Percentiles rank a stretch among this genome's conserved stretches.
Evolutionary conservation across 2,888 invertebrate species (phyloP).

Genomic region (Spodoptera exigua): DNA sequence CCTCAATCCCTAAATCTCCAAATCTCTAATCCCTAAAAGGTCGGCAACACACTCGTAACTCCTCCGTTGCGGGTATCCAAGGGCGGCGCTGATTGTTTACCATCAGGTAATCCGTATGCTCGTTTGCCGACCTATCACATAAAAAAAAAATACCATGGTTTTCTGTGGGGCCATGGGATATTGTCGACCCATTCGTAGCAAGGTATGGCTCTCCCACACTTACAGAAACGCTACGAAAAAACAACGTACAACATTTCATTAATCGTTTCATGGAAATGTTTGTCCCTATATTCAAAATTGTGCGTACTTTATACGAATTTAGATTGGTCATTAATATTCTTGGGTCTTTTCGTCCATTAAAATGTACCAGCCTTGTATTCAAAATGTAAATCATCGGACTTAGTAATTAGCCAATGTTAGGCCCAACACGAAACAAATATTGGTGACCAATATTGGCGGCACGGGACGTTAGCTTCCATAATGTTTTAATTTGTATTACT

Average conservation of each 20-base stretch:
- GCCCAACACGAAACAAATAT: not conserved
- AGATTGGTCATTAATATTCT: constrained; percentile 5
- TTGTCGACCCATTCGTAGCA: no score
- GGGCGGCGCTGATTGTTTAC: no score
- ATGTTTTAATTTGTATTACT: constrained; percentile 44
- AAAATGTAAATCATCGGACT: constrained; percentile 3
- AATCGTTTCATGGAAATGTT: not conserved
- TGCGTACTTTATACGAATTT: not conserved
- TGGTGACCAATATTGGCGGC: constrained; percentile 1
- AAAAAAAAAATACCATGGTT: no score
- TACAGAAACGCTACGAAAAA: no score
- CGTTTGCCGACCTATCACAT: no score
- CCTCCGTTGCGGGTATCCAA: no score
- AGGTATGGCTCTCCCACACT: no score
- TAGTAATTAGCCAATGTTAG: not conserved
- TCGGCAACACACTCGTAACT: no score
- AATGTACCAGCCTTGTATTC: not conserved
- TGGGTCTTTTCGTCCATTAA: not conserved
- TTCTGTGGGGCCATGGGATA: no score
- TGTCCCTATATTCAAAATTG: not conserved
- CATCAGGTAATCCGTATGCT: no score
- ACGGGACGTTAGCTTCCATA: not conserved
- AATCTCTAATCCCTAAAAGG: no score
- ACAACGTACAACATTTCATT: not conserved
- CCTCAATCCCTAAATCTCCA: no score